A percentile compares a stretch with the other conserved stretches of the same genome.
phyloP scores from a whole-genome alignment of 2,888 invertebrate species.

The Argynnis bischoffii region DNA sequence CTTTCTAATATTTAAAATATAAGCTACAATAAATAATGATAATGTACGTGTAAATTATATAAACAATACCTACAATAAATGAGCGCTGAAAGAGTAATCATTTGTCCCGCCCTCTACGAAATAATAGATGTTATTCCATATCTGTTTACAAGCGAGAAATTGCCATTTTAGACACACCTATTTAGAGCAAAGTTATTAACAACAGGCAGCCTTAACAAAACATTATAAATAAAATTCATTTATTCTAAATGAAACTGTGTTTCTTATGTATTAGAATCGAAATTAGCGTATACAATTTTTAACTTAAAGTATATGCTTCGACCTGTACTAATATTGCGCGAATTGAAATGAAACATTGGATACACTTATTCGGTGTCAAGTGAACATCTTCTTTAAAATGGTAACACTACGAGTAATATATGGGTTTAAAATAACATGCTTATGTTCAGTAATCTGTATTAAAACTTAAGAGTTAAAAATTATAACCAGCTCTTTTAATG shows the following conservation, averaged over 20 bases:
- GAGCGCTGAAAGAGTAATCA: constrained; percentile 32
- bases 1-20: neutral
- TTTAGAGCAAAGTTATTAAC: constrained; percentile 42
- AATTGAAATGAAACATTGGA: constrained; percentile 43
- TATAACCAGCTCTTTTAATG: neutral
- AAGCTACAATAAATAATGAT: constrained; percentile 4
- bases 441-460: constrained; percentile 30
- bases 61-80: constrained; percentile 17
- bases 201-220: constrained; percentile 10
- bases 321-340: constrained; percentile 27
- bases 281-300: neutral
- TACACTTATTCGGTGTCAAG: constrained; percentile 40
- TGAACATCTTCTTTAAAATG: constrained; percentile 38
- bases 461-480: constrained; percentile 11
- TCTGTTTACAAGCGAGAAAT: constrained; percentile 45
- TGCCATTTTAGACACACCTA: constrained; percentile 44
- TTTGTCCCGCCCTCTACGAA: constrained; percentile 32
- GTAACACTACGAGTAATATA: constrained; percentile 37
- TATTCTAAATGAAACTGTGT: constrained; percentile 19
- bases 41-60: constrained; percentile 14
- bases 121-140: constrained; percentile 41
- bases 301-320: neutral
- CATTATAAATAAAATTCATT: neutral
- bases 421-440: constrained; percentile 31
- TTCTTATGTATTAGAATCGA: neutral